Evolutionary conservation across 2,797 vertebrate genomes (phyloP).

Genomic region (Pogonophryne albipinna): DNA sequence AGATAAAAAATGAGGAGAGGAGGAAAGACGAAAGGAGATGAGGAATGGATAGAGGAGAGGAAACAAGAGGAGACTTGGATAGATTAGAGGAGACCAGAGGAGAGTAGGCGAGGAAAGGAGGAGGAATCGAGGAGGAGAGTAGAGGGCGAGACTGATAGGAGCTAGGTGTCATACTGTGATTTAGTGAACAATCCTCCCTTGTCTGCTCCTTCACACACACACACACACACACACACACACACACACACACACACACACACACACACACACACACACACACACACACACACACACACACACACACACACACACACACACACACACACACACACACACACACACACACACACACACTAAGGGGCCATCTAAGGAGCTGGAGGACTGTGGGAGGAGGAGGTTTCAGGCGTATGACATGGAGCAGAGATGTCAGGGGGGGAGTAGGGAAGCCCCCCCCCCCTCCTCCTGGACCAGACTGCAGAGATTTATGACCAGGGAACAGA

Average conservation of each 20-base stretch:
- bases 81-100: no score
- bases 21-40: no score
- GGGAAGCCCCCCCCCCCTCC: conserved; percentile 70
- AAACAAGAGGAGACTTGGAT: no score
- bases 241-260: conserved; percentile 28
- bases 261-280: conserved; percentile 44
- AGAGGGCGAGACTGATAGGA: conserved; percentile 40
- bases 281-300: no score
- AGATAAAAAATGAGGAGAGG: no score
- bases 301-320: conserved; percentile 25
- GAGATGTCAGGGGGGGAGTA: conserved; percentile 70
- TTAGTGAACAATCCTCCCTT: conserved; percentile 62
- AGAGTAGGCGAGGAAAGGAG: no score
- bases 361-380: conserved; percentile 78
- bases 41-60: no score
- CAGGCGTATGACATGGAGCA: conserved; percentile 77
- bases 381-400: conserved; percentile 71
- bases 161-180: conserved; percentile 61
- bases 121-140: no score
- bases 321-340: conserved; percentile 33
- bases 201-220: conserved; percentile 55
- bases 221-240: conserved; percentile 33
- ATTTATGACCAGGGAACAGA: conserved; percentile 57
- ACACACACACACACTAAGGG: conserved; percentile 46
- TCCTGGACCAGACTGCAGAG: neutral